Evolutionary conservation across 1,140 invertebrate species (phyloP).

Genomic region (Zaprionus tsacasi): DNA sequence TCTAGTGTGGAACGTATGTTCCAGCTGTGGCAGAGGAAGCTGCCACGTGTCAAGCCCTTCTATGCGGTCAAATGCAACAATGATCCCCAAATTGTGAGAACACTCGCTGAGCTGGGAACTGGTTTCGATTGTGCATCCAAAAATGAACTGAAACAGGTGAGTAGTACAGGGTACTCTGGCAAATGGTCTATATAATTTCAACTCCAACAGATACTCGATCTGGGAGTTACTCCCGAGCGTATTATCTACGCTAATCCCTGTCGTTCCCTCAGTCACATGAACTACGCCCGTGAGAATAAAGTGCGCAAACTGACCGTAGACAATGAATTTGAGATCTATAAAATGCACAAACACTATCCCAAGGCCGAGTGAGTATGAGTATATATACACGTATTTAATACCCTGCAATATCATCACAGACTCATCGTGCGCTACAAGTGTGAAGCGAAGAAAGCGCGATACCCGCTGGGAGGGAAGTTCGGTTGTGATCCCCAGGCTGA

Average conservation of each 20-base stretch:
- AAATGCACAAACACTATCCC: conserved; percentile 94
- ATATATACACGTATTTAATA: neutral
- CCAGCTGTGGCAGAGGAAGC: conserved; percentile 91
- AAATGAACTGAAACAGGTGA: conserved; percentile 90
- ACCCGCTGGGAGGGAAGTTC: conserved; percentile 97
- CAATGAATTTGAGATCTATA: conserved; percentile 96
- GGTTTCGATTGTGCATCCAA: conserved; percentile 99
- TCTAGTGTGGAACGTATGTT: conserved; percentile 94
- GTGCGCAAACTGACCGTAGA: conserved; percentile 97
- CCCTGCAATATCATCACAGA: conserved; percentile 84
- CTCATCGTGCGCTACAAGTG: conserved; percentile 96
- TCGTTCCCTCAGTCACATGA: conserved; percentile 96
- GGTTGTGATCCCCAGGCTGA: conserved; percentile 93
- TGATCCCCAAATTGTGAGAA: conserved; percentile 91
- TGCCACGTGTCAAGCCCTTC: conserved; percentile 96
- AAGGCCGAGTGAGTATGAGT: conserved; percentile 88
- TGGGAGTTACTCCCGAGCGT: conserved; percentile 91
- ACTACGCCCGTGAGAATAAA: conserved; percentile 91
- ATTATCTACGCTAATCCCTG: conserved; percentile 99
- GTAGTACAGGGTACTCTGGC: neutral
- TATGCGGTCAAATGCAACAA: conserved; percentile 99
- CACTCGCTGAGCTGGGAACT: conserved; percentile 93
- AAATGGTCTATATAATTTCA: neutral
- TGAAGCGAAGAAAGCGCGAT: conserved; percentile 94
- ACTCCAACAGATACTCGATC: conserved; percentile 84